Evolutionary conservation across 1,140 invertebrate genomes (phyloP), one percentile per base, ranked within the genome.

Genomic region (Cotesia chilonis): DNA sequence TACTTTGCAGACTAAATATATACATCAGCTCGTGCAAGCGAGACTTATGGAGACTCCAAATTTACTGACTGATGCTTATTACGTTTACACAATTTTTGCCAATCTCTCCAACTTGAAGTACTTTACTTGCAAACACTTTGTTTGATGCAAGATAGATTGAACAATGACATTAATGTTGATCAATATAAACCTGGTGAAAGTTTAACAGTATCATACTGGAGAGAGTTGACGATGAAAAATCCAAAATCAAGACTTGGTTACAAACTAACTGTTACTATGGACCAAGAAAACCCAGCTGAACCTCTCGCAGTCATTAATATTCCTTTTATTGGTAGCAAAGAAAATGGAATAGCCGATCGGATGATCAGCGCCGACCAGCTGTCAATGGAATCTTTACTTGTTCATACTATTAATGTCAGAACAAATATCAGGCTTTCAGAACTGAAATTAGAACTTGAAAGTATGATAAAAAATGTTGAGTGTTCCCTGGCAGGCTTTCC

Each of bases 321-420:
- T 41, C 97, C 97, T 1, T 92, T 94, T 4, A 88, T 98, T 74
- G 90, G 92, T 61, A 90, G 90, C 52, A 93, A 92, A 74, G 90
- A 92, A 82, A 87, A 86, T 75, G 94, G 95, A 86, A 92, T 94
- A 67, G 93, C 93, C 28, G 92, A 95, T 77, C 87, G 92, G 76
- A 93, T 94, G 3, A 92, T 96, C 61, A 90, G 92, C 64, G 95
- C 94, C 37, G 95, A 97, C 84, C 91, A 95, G 75, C 87, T 98
- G 1, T 98, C 96, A 1, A 95, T 99, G 91, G 96, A 98, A 87
- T 92, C 95, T 59, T 87, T 99, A 59, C 87, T 99, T 14, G 96
- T 98, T n/a, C 95, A 98, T 80, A 99, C 96, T 0, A 97, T 99
- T 79, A 96, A 98, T 84, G 92, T 98, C 36, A 89, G 98, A 71